Conservation (phyloP, 2,888 invertebrate species). For the Drosophila sordidapex region DNA sequence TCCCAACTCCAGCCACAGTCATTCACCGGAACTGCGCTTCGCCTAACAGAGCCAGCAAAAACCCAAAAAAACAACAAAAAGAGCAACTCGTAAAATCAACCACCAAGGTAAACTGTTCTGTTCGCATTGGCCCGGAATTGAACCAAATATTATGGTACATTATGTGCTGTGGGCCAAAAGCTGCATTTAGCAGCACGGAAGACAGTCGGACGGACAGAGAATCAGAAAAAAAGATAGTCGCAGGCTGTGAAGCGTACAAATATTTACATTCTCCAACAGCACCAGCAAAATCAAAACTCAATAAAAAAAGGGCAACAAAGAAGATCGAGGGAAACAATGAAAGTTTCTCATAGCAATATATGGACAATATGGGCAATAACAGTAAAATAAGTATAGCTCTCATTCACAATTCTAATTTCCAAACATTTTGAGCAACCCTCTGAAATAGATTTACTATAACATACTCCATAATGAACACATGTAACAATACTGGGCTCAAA, state of each 20-base stretch:
- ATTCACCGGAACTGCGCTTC: conserved; percentile 73
- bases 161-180: conserved; percentile 55
- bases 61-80: background rate
- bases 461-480: conserved; percentile 11
- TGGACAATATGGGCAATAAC: background rate
- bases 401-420: background rate
- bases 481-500: conserved; percentile 43
- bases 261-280: conserved; percentile 56
- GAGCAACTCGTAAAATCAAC: conserved; percentile 40
- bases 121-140: conserved; percentile 55
- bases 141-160: conserved; percentile 71
- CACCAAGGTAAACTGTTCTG: conserved; percentile 21
- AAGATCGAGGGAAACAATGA: conserved; percentile 42
- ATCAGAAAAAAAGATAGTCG: conserved; percentile 11
- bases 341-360: conserved; percentile 4
- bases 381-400: background rate
- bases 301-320: conserved; percentile 16
- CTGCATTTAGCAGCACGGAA: conserved; percentile 40
- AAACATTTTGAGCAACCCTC: conserved; percentile 18
- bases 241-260: conserved; percentile 50
- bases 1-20: conserved; percentile 22
- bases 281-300: conserved; percentile 48
- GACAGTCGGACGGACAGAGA: background rate
- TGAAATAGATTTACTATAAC: background rate
- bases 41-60: conserved; percentile 44